Evolutionary conservation across 2,888 invertebrate genomes (phyloP).

Genomic region (Ametastegia equiseti): DNA sequence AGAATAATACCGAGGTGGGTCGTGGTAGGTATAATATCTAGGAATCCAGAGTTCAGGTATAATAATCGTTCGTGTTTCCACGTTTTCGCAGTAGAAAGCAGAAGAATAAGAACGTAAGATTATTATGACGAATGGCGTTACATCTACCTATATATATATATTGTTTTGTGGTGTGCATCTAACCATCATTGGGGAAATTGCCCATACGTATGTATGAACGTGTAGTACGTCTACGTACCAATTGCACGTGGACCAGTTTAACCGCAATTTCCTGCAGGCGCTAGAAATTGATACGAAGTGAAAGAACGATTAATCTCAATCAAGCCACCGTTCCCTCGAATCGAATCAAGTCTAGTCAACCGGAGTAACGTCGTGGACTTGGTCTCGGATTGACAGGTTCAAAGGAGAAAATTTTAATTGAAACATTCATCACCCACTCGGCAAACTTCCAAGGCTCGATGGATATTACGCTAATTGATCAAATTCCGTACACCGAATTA

Average conservation of each 20-base stretch:
- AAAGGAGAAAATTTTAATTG: constrained; percentile 9
- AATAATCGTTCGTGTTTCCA: constrained; percentile 33
- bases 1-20: too few species aligned
- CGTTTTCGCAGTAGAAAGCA: constrained; percentile 18
- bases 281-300: constrained; percentile 17
- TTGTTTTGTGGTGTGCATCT: neutral
- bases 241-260: constrained; percentile 26
- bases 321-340: neutral
- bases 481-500: too few species aligned
- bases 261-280: constrained; percentile 3
- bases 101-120: neutral
- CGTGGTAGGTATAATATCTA: neutral
- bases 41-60: neutral
- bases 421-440: neutral
- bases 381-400: constrained; percentile 24
- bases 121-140: neutral
- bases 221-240: too few species aligned
- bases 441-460: too few species aligned
- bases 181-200: neutral
- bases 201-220: too few species aligned
- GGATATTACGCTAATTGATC: too few species aligned
- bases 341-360: neutral
- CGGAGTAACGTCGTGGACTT: neutral
- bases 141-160: neutral
- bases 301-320: constrained; percentile 45